These are phyloP conservation scores for Dunckerocampus dactyliophorus DNA, from an alignment of 2,113 vertebrate species.

Conservation along the genomic window DNA sequence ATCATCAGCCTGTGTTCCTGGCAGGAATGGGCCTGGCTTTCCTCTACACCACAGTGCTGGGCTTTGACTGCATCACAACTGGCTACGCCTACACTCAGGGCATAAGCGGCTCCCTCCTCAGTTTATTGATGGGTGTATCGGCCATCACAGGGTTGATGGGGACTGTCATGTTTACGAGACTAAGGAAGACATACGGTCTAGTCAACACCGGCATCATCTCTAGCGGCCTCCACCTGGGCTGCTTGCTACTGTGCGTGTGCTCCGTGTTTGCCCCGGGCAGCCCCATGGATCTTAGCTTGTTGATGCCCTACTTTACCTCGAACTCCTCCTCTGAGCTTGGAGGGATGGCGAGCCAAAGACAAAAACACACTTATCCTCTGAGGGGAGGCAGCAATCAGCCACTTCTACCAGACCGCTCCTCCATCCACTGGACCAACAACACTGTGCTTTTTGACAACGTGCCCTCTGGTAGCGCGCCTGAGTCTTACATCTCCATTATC, in stretches of 20 bases:
- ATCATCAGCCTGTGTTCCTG: slow-evolving; percentile 73
- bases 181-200: slow-evolving; percentile 71
- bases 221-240: slow-evolving; percentile 74
- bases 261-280: slow-evolving; percentile 80
- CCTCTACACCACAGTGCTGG: slow-evolving; percentile 78
- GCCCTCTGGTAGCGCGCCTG: slow-evolving; percentile 60
- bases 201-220: slow-evolving; percentile 75
- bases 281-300: slow-evolving; percentile 72
- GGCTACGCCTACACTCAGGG: slow-evolving; percentile 78
- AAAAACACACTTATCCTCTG: slow-evolving; percentile 62
- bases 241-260: slow-evolving; percentile 75
- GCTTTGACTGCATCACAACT: slow-evolving; percentile 79
- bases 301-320: slow-evolving; percentile 58
- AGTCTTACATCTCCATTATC: slow-evolving; percentile 76
- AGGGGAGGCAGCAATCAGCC: slow-evolving; percentile 73
- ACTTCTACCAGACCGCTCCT: slow-evolving; percentile 73
- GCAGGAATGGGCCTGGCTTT: slow-evolving; percentile 78
- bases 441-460: slow-evolving; percentile 75
- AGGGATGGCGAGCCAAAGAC: slow-evolving; percentile 57
- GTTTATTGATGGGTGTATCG: slow-evolving; percentile 75
- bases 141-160: slow-evolving; percentile 74
- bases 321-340: slow-evolving; percentile 58
- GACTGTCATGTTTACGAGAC: slow-evolving; percentile 75
- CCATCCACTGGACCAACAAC: slow-evolving; percentile 82
- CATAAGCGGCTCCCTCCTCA: slow-evolving; percentile 78